Percentiles rank a stretch among this genome's conserved stretches.
Evolutionary conservation across 1,140 invertebrate genomes (phyloP).

Genomic region (Drosophila subobscura): DNA sequence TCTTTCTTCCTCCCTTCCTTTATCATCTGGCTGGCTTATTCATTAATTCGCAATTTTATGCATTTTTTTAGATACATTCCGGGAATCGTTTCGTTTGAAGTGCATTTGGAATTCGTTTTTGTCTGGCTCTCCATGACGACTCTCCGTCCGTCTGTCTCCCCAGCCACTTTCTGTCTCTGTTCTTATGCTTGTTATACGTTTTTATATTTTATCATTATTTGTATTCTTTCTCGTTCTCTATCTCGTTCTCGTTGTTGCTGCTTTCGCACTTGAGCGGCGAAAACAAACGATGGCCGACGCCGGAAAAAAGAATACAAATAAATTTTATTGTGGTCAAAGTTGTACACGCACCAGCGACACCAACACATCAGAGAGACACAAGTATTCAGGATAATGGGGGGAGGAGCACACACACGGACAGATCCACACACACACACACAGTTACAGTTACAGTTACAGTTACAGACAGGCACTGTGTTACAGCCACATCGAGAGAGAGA

Average conservation of each 20-base stretch:
- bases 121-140: neutral
- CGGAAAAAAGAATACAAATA: slow-evolving; percentile 63
- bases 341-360: slow-evolving; percentile 41
- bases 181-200: slow-evolving; percentile 1
- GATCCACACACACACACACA: slow-evolving; percentile 1
- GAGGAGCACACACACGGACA: slow-evolving; percentile 5
- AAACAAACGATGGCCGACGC: slow-evolving; percentile 50
- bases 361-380: slow-evolving; percentile 22
- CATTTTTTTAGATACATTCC: slow-evolving; percentile 10
- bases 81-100: slow-evolving; percentile 27
- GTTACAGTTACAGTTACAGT: slow-evolving; percentile 2
- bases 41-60: slow-evolving; percentile 18
- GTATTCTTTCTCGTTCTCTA: slow-evolving; percentile 9
- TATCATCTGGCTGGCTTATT: neutral
- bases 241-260: slow-evolving; percentile 31
- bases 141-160: neutral
- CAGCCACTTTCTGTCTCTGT: neutral
- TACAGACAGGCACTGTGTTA: slow-evolving; percentile 7
- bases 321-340: slow-evolving; percentile 70
- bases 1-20: too few relatives aligned
- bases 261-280: slow-evolving; percentile 52
- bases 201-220: slow-evolving; percentile 19
- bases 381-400: neutral
- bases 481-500: neutral
- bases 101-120: slow-evolving; percentile 28